A percentile compares a stretch with the other conserved stretches of the same genome.
Conservation (phyloP, 2,113 vertebrate genomes). For the Tretioscincus oriximinensis region DNA sequence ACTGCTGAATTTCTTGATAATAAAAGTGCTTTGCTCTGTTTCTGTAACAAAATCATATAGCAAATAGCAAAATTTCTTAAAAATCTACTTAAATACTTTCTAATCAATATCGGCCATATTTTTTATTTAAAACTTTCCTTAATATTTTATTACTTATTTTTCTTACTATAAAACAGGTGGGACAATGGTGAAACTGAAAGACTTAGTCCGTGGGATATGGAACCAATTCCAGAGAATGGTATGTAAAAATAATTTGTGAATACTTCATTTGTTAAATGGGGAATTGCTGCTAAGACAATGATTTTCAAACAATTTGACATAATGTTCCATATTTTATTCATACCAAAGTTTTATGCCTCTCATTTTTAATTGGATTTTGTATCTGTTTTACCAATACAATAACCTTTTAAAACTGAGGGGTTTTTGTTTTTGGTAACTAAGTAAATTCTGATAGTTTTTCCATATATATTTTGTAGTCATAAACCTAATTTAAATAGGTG, state of each 20-base stretch:
- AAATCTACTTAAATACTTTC: background rate
- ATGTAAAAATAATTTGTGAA: constrained; percentile 48
- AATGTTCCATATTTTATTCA: too few species aligned
- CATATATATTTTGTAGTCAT: too few species aligned
- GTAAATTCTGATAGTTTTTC: too few species aligned
- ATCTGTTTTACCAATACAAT: too few species aligned
- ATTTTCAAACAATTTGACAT: too few species aligned
- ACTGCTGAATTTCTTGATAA: background rate
- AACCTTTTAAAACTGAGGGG: too few species aligned
- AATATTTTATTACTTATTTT: background rate
- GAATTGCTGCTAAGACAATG: too few species aligned
- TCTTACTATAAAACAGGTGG: constrained; percentile 78
- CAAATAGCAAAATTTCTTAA: background rate
- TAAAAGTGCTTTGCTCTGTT: background rate
- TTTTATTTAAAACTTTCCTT: constrained; percentile 7
- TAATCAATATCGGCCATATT: background rate
- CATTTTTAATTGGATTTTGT: too few species aligned
- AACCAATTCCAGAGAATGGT: constrained; percentile 93
- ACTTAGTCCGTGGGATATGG: constrained; percentile 96
- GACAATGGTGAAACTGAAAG: constrained; percentile 95
- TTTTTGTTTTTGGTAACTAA: too few species aligned
- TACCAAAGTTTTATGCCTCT: too few species aligned
- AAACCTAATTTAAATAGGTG: background rate
- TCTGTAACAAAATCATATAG: background rate
- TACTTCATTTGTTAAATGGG: background rate